Conservation (phyloP, 23 tunicate genomes). For the Trididemnum miniatum region DNA sequence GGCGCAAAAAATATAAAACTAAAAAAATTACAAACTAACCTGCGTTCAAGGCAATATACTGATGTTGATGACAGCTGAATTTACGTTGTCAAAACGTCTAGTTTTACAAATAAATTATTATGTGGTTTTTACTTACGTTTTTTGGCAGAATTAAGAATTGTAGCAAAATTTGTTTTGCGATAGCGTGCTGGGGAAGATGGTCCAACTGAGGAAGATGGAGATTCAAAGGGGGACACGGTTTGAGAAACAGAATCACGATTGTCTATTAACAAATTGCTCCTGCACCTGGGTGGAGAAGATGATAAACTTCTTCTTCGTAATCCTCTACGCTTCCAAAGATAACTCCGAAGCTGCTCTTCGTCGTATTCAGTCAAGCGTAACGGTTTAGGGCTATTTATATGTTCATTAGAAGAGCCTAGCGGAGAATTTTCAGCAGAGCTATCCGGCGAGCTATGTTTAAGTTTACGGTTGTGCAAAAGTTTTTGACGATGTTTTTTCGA, state of each 20-base stretch:
- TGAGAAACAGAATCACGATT: conserved; percentile 4
- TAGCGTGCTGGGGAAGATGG: conserved; percentile 50
- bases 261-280: background rate
- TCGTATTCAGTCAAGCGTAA: background rate
- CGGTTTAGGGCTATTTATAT: background rate
- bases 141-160: conserved; percentile 27
- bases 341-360: conserved; percentile 4
- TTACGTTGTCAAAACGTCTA: too few relatives aligned
- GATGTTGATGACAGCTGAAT: too few relatives aligned
- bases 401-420: conserved; percentile 37
- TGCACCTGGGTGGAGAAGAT: conserved; percentile 42
- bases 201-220: conserved; percentile 40
- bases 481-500: conserved; percentile 1
- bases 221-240: conserved; percentile 17
- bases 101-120: too few relatives aligned
- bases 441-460: background rate
- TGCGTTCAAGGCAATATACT: too few relatives aligned
- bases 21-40: too few relatives aligned
- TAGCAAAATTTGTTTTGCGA: conserved; percentile 40
- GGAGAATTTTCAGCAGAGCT: conserved; percentile 40
- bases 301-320: conserved; percentile 47
- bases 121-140: conserved; percentile 8
- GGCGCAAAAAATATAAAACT: too few relatives aligned
- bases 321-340: background rate
- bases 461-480: background rate